Base-by-base conservation (phyloP, 2,888 invertebrate species). In the Noctua pronuba region DNA sequence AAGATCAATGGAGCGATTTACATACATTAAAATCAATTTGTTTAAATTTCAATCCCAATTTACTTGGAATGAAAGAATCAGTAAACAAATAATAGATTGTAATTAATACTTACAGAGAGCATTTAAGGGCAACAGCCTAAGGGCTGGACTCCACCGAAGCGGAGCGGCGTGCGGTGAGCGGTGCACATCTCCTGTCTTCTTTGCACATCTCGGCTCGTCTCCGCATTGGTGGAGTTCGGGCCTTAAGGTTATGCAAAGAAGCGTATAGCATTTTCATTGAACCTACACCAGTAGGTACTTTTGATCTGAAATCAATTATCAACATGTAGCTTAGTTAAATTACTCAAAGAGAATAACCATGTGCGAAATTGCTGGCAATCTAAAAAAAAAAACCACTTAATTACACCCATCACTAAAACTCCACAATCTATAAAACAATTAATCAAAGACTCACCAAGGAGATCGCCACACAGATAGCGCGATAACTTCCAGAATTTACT, bases 381-480 rank as follows among this genome's bases (percentile, higher is more conserved):
- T 21, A 2, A 13, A 41, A 24, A 49, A 75, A 24, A 49, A 75
- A 28, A 69, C 46, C n/a, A 46, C 38, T 70, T 6, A 24, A 65
- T 78, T 41, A 7, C 31, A 31, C 3, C n/a, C 16, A 64, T 46
- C 28, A 49, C 18, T n/a, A 58, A 49, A 72, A 60, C n/a, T 49
- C 21, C 16, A 65, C 44, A 46, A 83, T 73, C 67, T 52, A 49
- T 65, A 52, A 52, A 66, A 55, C 18, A 52, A 82, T 83, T 69
- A 67, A 72, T 73, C 44, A 73, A 52, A 44, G 55, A 62, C 35
- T 52, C 55, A 64, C 55, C 13, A 75, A 78, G 58, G 62, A 71
- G 75, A 86, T 82, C 13, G 77, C 68, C 60, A 79, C 21, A 52
- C 55, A 72, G 83, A 86, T 71, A 75, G 38, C 38, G n/a, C 18